Evolutionary conservation across 2,888 invertebrate species (phyloP).

Genomic region (Coenonympha glycerion): DNA sequence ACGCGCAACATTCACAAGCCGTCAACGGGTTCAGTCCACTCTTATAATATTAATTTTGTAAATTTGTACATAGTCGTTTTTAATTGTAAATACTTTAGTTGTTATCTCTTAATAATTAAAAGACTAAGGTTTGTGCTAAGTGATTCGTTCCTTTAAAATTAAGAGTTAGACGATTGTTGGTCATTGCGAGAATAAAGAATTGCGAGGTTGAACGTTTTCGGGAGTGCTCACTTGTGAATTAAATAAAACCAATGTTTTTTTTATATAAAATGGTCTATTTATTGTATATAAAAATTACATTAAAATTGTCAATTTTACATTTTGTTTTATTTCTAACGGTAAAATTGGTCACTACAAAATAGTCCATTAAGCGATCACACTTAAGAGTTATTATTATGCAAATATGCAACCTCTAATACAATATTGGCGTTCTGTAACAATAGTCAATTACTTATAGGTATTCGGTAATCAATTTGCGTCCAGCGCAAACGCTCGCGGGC

Average conservation of each 20-base stretch:
- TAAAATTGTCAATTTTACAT: slow-evolving; percentile 75
- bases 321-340: slow-evolving; percentile 63
- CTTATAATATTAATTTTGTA: slow-evolving; percentile 46
- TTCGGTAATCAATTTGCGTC: slow-evolving; percentile 18
- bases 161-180: slow-evolving; percentile 16
- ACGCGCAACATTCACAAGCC: slow-evolving; percentile 51
- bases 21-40: slow-evolving; percentile 55
- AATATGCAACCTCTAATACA: slow-evolving; percentile 1
- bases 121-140: slow-evolving; percentile 13
- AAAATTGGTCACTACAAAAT: slow-evolving; percentile 77
- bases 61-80: slow-evolving; percentile 32
- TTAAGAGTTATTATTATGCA: slow-evolving; percentile 63
- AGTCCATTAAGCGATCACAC: slow-evolving; percentile 71
- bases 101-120: slow-evolving; percentile 26
- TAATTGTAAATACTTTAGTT: slow-evolving; percentile 45
- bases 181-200: slow-evolving; percentile 20
- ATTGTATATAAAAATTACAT: slow-evolving; percentile 77
- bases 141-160: slow-evolving; percentile 26
- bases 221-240: slow-evolving; percentile 22
- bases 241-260: slow-evolving; percentile 52
- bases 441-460: slow-evolving; percentile 1
- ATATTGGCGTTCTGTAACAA: slow-evolving; percentile 8
- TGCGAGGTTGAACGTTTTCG: slow-evolving; percentile 22
- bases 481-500: slow-evolving; percentile 16
- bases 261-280: slow-evolving; percentile 75